Percentiles rank a stretch among this genome's conserved stretches.
Evolutionary conservation across 35 echinoderm and acorn worm genomes (phyloP).

Genomic region (Strongylocentrotus purpuratus): DNA sequence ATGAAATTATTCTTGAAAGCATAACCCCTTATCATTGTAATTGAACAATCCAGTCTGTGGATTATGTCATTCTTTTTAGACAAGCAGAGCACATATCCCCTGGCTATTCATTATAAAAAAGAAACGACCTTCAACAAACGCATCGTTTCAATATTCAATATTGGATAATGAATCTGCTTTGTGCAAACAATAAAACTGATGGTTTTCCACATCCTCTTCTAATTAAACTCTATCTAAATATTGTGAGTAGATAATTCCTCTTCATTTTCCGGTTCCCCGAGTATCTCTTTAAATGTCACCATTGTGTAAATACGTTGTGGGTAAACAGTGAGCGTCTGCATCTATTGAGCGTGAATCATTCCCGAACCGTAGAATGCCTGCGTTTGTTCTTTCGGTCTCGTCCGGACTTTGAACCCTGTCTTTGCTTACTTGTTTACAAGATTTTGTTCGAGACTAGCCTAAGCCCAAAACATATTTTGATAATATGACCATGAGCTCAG

Average conservation of each 20-base stretch:
- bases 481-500: not conserved
- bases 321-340: not conserved
- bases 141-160: not conserved
- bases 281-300: not conserved
- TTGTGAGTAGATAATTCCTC: not conserved
- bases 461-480: not conserved
- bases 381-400: not conserved
- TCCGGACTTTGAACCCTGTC: not conserved
- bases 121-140: not conserved
- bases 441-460: not conserved
- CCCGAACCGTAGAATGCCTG: not conserved
- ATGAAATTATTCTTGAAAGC: not conserved
- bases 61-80: not conserved
- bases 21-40: not conserved
- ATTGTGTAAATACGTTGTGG: not conserved
- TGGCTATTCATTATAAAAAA: not conserved
- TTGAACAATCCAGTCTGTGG: not conserved
- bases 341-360: conserved; percentile 2
- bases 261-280: not conserved
- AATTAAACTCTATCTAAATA: not conserved
- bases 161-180: not conserved
- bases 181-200: not conserved
- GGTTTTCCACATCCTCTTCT: not conserved
- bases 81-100: not conserved
- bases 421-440: not conserved